phyloP scores from a whole-genome alignment of 1,140 invertebrate genomes.

The Mya arenaria region DNA sequence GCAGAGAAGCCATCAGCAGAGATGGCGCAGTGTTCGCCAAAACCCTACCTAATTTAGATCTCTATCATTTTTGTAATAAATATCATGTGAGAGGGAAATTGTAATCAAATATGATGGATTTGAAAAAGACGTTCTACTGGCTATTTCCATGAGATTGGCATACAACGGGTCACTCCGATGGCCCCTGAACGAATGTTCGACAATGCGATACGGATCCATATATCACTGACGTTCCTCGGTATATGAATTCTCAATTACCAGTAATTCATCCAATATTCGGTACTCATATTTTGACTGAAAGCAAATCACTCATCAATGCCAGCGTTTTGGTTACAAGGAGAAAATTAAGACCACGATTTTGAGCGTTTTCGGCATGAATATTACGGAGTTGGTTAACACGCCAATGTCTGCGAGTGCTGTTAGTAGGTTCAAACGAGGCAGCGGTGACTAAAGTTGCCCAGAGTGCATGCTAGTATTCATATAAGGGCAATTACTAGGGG shows the following conservation, averaged over 20 bases:
- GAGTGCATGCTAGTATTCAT: too few species aligned
- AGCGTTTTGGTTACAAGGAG: constrained; percentile 28
- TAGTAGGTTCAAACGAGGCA: too few species aligned
- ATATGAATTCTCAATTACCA: constrained; percentile 34
- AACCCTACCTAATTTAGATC: constrained; percentile 34
- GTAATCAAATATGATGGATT: constrained; percentile 58
- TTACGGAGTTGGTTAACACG: too few species aligned
- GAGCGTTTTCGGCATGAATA: too few species aligned
- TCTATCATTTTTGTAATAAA: constrained; percentile 48
- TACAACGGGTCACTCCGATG: constrained; percentile 8
- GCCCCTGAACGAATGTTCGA: constrained; percentile 28
- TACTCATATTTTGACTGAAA: constrained; percentile 51
- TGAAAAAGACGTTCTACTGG: constrained; percentile 11
- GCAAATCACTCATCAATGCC: constrained; percentile 39
- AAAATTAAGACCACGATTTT: constrained; percentile 35
- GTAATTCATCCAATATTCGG: constrained; percentile 44
- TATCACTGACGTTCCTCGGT: constrained; percentile 15
- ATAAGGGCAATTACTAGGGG: too few species aligned
- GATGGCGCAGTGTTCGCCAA: background rate
- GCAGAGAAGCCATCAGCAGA: background rate
- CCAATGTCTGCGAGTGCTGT: too few species aligned
- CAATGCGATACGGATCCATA: constrained; percentile 28
- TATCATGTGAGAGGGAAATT: constrained; percentile 42
- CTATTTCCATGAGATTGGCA: background rate
- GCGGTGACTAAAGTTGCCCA: too few species aligned